Base-by-base conservation (phyloP, 1,140 invertebrate species). In the Melanaphis sacchari region DNA sequence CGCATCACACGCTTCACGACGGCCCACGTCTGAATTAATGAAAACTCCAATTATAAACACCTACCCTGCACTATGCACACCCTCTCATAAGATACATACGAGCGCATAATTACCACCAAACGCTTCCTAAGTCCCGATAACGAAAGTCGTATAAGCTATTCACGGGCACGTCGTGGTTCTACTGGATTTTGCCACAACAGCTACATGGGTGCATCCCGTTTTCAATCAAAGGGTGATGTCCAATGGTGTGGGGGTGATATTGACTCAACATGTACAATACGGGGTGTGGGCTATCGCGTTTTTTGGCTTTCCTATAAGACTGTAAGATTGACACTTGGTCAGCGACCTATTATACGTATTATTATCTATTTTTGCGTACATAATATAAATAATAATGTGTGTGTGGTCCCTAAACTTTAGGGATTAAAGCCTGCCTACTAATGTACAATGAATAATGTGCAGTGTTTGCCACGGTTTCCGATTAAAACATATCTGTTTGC, bases 111-210 rank as follows among this genome's bases (percentile, higher is more conserved):
- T 76, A 76, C 59, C 59, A n/a, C 11, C 31, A n/a, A 31, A 9
- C 31, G 31, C 18, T n/a, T 15, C 31, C 59, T 24, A 52, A 49
- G 31, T 40, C 36, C 31, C 59, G 90, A 66, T 91, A 91, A 81
- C 76, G 90, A 91, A 90, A 90, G 38, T 66, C 89, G 21, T 26
- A 66, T 66, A 90, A 91, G 41, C 59, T 59, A 66, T 81, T 76
- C 40, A 24, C 26, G 40, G 76, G 59, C 90, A 91, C 90, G 59
- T 90, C 38, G 31, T 11, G 82, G 24, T 36, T 43, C 43, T 36
- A n/a, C 31, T n/a, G 18, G 84, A 85, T 11, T 26, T 40, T 41
- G 22, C 24, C 38, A 41, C 26, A 41, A 26, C 82, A 2, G 4
- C 22, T 6, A 9, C 36, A 2, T 7, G 38, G 36, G 81, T 11